These are phyloP conservation scores for Protophormia terraenovae DNA, from an alignment of 2,888 invertebrate species.

Conservation along the genomic window DNA sequence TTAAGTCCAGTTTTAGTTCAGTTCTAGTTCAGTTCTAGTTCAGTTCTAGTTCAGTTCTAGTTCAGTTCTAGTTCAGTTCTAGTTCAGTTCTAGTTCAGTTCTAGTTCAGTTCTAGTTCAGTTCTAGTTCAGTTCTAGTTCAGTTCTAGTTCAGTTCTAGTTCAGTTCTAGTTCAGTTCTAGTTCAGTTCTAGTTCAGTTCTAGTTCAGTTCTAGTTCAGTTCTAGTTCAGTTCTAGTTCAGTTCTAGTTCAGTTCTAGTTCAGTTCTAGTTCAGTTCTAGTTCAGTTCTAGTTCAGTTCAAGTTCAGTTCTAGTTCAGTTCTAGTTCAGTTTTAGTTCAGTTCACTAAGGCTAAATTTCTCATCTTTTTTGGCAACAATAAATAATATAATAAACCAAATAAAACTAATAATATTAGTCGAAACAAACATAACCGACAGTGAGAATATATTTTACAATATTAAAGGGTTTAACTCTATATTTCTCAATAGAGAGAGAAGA, in stretches of 20 bases:
- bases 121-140: background rate
- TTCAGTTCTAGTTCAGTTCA: background rate
- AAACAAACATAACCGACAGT: no score
- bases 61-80: background rate
- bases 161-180: background rate
- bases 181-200: background rate
- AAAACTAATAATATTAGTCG: no score
- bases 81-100: background rate
- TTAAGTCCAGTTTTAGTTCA: background rate
- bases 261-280: background rate
- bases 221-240: background rate
- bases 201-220: background rate
- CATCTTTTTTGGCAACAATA: no score
- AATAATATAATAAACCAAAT: no score
- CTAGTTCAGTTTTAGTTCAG: background rate
- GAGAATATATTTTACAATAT: no score
- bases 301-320: background rate
- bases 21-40: background rate
- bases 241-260: background rate
- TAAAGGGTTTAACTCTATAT: no score
- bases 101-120: background rate
- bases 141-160: background rate
- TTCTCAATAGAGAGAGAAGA: no score
- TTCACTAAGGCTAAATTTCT: no score
- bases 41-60: background rate